phyloP scores from a whole-genome alignment of 2,797 vertebrate genomes.

The Poecile montanus region DNA sequence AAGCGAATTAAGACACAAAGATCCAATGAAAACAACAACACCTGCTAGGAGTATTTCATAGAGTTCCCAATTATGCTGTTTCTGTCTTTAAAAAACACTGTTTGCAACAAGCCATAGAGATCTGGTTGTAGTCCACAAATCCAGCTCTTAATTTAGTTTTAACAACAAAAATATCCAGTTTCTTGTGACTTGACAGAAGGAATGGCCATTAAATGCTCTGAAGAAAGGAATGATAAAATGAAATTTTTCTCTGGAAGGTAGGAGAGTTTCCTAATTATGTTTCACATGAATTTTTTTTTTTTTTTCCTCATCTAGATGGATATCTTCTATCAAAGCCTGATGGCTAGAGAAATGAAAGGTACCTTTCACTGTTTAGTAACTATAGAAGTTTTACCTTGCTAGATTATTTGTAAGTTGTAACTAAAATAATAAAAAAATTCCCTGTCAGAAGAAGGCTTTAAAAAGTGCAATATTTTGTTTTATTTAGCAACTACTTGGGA shows the following conservation, averaged over 20 bases:
- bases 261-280: slow-evolving; percentile 22
- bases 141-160: slow-evolving; percentile 35
- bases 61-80: background rate
- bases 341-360: slow-evolving; percentile 51
- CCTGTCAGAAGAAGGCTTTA: slow-evolving; percentile 51
- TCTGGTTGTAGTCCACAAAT: background rate
- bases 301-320: slow-evolving; percentile 38
- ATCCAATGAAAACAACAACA: background rate
- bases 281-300: background rate
- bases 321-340: slow-evolving; percentile 57
- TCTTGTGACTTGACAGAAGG: background rate
- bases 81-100: background rate
- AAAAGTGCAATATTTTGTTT: slow-evolving; percentile 73
- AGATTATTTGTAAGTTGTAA: slow-evolving; percentile 71
- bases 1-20: background rate
- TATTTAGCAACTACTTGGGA: slow-evolving; percentile 75
- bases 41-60: background rate
- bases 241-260: slow-evolving; percentile 7
- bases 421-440: slow-evolving; percentile 57
- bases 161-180: slow-evolving; percentile 9
- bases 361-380: slow-evolving; percentile 64
- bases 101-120: background rate
- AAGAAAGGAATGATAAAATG: slow-evolving; percentile 55
- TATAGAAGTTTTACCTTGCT: slow-evolving; percentile 58
- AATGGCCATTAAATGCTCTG: background rate